Percentiles rank a stretch among this genome's conserved stretches.
Conservation (phyloP, 1,140 invertebrate species). For the Gonatopus flavifemur region DNA sequence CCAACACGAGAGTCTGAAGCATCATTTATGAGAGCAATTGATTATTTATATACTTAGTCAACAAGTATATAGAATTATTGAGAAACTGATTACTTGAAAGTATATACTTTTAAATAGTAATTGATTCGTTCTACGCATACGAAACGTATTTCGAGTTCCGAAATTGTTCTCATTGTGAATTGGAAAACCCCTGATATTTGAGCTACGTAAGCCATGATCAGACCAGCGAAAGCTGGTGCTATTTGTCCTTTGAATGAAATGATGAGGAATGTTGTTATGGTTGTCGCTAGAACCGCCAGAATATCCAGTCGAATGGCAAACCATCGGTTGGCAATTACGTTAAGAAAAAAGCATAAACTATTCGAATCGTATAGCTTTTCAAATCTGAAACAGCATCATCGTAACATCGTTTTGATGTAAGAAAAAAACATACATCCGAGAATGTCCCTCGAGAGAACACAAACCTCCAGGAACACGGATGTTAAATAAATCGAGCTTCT, state of each 20-base stretch:
- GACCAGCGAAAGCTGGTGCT: slow-evolving; percentile 65
- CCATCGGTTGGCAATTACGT: slow-evolving; percentile 68
- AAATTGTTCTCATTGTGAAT: slow-evolving; percentile 66
- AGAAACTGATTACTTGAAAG: neutral
- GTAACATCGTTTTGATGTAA: too few species aligned
- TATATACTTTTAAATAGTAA: slow-evolving; percentile 37
- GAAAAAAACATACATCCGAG: too few species aligned
- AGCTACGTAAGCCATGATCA: slow-evolving; percentile 68
- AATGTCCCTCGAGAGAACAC: too few species aligned
- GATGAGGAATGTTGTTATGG: slow-evolving; percentile 61
- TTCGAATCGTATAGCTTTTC: slow-evolving; percentile 61
- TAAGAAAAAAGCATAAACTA: slow-evolving; percentile 60
- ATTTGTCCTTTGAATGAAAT: slow-evolving; percentile 62
- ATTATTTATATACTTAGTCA: too few species aligned
- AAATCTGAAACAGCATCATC: too few species aligned
- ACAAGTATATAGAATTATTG: slow-evolving; percentile 3
- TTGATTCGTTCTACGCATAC: slow-evolving; percentile 62
- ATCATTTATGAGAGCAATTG: neutral
- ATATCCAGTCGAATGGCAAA: slow-evolving; percentile 69
- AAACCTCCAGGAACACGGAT: too few species aligned
- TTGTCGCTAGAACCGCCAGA: slow-evolving; percentile 58
- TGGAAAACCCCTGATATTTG: slow-evolving; percentile 70
- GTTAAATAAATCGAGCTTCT: too few species aligned
- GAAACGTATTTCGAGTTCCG: slow-evolving; percentile 69
- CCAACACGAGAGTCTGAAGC: slow-evolving; percentile 25